These are phyloP conservation scores for Percopsis transmontana DNA, from an alignment of 2,113 vertebrate genomes.

Conservation along the genomic window DNA sequence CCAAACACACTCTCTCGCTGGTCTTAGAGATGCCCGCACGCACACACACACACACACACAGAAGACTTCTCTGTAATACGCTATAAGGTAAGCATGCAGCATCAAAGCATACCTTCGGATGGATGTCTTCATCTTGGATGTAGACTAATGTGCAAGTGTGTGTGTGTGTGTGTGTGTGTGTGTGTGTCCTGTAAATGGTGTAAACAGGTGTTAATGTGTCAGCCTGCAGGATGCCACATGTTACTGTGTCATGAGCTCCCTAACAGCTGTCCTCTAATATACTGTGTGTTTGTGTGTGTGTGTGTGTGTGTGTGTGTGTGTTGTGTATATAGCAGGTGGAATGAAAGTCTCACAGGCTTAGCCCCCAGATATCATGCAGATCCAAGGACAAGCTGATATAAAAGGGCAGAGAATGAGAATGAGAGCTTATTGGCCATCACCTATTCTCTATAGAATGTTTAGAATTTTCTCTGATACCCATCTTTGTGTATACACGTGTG, in stretches of 20 bases:
- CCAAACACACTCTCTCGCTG: neutral
- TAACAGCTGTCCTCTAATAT: slow-evolving; percentile 64
- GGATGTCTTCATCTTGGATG: slow-evolving; percentile 45
- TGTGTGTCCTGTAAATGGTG: slow-evolving; percentile 48
- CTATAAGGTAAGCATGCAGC: slow-evolving; percentile 20
- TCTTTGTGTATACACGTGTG: neutral
- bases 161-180: slow-evolving; percentile 9
- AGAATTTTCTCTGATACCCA: neutral
- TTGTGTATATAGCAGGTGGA: slow-evolving; percentile 30
- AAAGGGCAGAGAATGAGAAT: slow-evolving; percentile 31
- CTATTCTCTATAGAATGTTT: slow-evolving; percentile 13
- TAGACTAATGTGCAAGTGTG: neutral
- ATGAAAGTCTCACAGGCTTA: slow-evolving; percentile 34
- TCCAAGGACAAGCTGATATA: slow-evolving; percentile 57
- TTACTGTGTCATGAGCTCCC: slow-evolving; percentile 61
- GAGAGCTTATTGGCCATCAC: slow-evolving; percentile 2
- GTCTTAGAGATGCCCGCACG: neutral
- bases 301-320: slow-evolving; percentile 19
- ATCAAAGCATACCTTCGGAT: slow-evolving; percentile 44
- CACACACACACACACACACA: slow-evolving; percentile 47
- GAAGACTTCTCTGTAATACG: slow-evolving; percentile 54
- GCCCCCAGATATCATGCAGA: slow-evolving; percentile 38
- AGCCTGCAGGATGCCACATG: slow-evolving; percentile 70
- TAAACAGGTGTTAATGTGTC: slow-evolving; percentile 76
- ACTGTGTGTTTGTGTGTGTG: neutral